Conservation (phyloP, 2,888 invertebrate genomes). For the Margaritifera margaritifera region DNA sequence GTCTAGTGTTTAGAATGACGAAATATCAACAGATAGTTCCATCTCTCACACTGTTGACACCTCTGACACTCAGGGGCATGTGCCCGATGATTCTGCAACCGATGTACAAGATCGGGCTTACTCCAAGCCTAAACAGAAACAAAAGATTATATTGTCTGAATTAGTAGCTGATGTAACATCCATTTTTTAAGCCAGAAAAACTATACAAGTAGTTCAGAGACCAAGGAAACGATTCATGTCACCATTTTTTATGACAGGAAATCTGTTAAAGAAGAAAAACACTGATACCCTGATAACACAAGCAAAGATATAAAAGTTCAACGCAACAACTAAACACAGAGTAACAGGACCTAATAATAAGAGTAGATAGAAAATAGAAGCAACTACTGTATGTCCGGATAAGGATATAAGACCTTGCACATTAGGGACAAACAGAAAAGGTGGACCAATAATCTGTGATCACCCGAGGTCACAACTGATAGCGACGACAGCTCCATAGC, state of each 20-base stretch:
- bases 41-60: background rate
- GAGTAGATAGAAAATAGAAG: too few relatives aligned
- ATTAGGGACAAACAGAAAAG: slow-evolving; percentile 2
- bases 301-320: background rate
- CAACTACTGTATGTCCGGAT: too few relatives aligned
- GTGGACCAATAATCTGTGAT: slow-evolving; percentile 1
- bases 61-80: too few relatives aligned
- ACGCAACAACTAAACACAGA: too few relatives aligned
- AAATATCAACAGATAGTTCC: background rate
- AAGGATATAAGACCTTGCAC: slow-evolving; percentile 1
- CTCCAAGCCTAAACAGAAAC: background rate
- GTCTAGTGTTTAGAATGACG: slow-evolving; percentile 3
- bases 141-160: too few relatives aligned
- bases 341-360: too few relatives aligned
- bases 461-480: background rate
- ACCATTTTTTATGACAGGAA: slow-evolving; percentile 13
- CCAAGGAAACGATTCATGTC: slow-evolving; percentile 13
- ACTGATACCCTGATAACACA: slow-evolving; percentile 4
- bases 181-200: slow-evolving; percentile 10
- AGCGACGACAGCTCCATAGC: background rate
- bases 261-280: slow-evolving; percentile 10
- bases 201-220: slow-evolving; percentile 4
- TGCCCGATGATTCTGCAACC: background rate
- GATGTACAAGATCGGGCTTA: background rate
- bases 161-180: background rate